phyloP scores from a whole-genome alignment of 2,113 vertebrate genomes.

The Rhabdomys dilectus region DNA sequence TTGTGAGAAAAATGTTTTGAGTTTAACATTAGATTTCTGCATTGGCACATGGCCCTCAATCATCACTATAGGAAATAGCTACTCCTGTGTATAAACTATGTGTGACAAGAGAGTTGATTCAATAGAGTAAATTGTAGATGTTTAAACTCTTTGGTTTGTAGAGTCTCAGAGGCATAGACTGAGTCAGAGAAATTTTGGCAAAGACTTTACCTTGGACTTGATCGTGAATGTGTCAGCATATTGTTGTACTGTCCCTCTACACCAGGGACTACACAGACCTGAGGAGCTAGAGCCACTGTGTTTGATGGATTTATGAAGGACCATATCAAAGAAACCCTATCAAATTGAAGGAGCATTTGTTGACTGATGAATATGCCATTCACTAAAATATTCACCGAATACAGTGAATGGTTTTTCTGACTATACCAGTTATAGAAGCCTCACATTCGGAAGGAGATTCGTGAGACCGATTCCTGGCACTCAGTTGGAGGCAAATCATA shows the following conservation, averaged over 20 bases:
- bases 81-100: background rate
- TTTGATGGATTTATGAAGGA: constrained; percentile 55
- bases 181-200: background rate
- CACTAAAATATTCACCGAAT: too few relatives aligned
- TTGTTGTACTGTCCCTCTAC: background rate
- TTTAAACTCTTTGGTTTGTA: background rate
- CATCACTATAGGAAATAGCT: background rate
- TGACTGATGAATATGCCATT: background rate
- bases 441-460: background rate
- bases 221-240: fast-evolving
- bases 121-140: background rate
- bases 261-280: background rate
- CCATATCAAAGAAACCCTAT: background rate
- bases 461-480: background rate
- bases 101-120: too few relatives aligned
- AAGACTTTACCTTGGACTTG: background rate
- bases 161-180: background rate
- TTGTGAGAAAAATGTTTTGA: background rate
- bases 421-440: background rate
- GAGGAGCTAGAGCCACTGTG: background rate
- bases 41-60: background rate
- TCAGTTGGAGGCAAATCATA: background rate
- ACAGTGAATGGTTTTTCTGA: background rate
- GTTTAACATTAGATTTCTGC: background rate
- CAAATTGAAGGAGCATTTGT: constrained; percentile 47